Percentiles rank a stretch among this genome's conserved stretches.
Evolutionary conservation across 2,797 vertebrate species (phyloP).

Genomic region (Tenualosa thibaudeaui): DNA sequence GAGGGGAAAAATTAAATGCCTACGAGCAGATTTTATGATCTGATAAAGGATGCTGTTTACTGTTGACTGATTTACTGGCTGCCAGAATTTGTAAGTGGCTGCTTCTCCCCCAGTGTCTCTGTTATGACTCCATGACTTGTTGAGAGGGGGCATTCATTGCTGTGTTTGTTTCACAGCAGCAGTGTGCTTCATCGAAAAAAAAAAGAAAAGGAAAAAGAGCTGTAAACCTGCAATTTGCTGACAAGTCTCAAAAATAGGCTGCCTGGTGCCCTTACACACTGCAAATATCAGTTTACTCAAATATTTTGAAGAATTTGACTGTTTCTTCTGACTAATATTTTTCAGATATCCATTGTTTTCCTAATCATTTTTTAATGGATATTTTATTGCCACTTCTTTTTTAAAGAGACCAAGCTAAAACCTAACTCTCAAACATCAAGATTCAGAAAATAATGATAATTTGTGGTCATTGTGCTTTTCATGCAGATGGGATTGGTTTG

Average conservation of each 20-base stretch:
- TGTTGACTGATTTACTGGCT: constrained; percentile 77
- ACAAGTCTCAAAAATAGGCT: constrained; percentile 40
- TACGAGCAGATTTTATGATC: constrained; percentile 80
- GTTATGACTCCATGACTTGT: constrained; percentile 56
- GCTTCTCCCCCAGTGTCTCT: constrained; percentile 63
- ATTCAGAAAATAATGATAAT: background rate
- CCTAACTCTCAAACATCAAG: background rate
- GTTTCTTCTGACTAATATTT: background rate
- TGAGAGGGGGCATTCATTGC: constrained; percentile 57
- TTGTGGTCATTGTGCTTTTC: background rate
- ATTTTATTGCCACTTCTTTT: background rate
- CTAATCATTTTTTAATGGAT: background rate
- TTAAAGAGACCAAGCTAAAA: too few species aligned
- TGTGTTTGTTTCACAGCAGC: constrained; percentile 1
- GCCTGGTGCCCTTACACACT: constrained; percentile 31
- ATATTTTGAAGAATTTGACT: background rate
- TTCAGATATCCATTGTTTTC: background rate
- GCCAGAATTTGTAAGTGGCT: constrained; percentile 72
- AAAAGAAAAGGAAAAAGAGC: constrained; percentile 22
- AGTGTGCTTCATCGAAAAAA: constrained; percentile 45
- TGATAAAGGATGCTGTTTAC: constrained; percentile 80
- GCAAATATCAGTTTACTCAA: constrained; percentile 35
- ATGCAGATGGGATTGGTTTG: background rate
- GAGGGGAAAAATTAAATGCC: constrained; percentile 72
- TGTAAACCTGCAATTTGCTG: constrained; percentile 22